phyloP scores from a whole-genome alignment of 2,113 vertebrate species.

The Coptodon bakossiorum region DNA sequence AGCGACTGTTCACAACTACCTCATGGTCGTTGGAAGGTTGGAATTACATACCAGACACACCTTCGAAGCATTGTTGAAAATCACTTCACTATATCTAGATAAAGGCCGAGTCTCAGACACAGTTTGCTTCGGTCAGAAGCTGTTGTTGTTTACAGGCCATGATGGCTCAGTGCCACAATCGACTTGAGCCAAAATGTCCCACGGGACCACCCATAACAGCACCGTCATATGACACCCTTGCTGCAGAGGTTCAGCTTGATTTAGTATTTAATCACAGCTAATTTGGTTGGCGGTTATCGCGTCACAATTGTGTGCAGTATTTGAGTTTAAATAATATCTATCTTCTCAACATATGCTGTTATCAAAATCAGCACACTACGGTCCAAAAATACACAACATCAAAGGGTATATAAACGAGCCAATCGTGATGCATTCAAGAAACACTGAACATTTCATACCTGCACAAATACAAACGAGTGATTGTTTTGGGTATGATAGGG shows the following conservation, averaged over 20 bases:
- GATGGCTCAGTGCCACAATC: constrained; percentile 59
- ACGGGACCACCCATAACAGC: constrained; percentile 50
- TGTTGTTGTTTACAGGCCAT: constrained; percentile 75
- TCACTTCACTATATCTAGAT: neutral
- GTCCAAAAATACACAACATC: neutral
- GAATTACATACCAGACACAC: constrained; percentile 50
- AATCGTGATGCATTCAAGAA: neutral
- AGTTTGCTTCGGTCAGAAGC: constrained; percentile 55
- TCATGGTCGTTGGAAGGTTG: neutral
- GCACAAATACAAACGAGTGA: neutral
- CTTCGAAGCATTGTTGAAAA: constrained; percentile 54
- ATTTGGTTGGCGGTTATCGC: neutral
- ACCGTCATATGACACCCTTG: constrained; percentile 45
- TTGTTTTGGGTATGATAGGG: neutral
- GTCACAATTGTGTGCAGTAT: neutral
- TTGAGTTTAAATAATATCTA: neutral
- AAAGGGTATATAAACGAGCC: neutral
- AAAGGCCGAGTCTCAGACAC: constrained; percentile 28
- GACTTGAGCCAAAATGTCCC: constrained; percentile 56
- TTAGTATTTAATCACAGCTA: neutral
- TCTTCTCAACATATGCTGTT: neutral
- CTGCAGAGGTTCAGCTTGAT: neutral
- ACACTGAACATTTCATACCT: neutral
- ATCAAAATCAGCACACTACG: neutral
- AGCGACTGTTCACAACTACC: neutral